Evolutionary conservation across 2,797 vertebrate species (phyloP), one percentile per base, ranked within the genome.

Genomic region (Hipposideros larvatus): DNA sequence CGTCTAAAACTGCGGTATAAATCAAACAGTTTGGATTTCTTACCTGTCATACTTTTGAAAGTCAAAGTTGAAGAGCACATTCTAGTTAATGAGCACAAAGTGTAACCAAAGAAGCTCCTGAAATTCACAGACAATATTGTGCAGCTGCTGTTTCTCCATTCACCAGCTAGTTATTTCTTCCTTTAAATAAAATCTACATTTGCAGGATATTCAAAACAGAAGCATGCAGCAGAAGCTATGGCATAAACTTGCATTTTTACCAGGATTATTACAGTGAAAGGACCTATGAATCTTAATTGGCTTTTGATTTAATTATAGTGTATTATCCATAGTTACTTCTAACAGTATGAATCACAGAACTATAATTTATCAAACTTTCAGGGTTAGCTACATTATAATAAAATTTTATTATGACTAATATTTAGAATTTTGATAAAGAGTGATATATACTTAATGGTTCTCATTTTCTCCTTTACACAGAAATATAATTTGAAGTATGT

Each of bases 291-390:
- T 96, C 53, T 61, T 96, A 92, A 97, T 92, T 93, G 51, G 4
- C 66, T 97, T 88, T 80, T 91, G 37, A 96, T 97, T 96, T 80
- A 97, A 92, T 97, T 65, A 21, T 79, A 61, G 21, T 22, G 46
- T 34, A 0, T 71, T 41, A 66, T 48, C 31, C 2, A 46, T 74
- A 74, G 61, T 74, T 28, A 73, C 21, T 82, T 96, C 63, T 89
- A 55, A 34, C 46, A 84, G 82, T 22, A 66, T 18, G 21, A 5
- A 77, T 92, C 0, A 11, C 65, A 96, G 48, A 90, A 16, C 83
- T 70, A 63, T 82, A 94, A 75, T 34, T 94, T 94, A 91, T 97
- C 63, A 90, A 96, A 79, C 43, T 85, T 96, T 90, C 97, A 97
- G 96, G 37, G 61, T 96, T 96, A 95, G 0, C 10, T 92, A 82